Evolutionary conservation across 2,888 invertebrate species (phyloP), one percentile per base, ranked within the genome.

Genomic region (Aspidiotus destructor): DNA sequence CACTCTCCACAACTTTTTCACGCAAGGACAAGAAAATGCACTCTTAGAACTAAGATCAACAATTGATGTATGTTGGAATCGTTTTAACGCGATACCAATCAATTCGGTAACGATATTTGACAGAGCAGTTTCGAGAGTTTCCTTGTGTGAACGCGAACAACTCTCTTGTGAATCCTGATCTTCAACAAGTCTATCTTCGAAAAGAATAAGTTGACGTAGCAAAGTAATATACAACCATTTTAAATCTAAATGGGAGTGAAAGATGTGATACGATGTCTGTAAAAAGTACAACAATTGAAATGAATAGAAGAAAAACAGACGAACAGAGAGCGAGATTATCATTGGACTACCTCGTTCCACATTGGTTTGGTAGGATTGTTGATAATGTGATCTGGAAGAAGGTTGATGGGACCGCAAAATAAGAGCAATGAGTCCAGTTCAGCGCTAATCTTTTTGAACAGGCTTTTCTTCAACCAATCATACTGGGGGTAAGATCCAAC

Each of bases 1-100:
- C 73, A 83, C 76, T 0, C 82, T 74, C 84, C 85, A 85, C 53
- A 81, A 73, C 75, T 84, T 84, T 75, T 81, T 80, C 7, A 80
- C 76, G 72, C 85, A 85, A 13, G 79, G 79, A 70, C 85, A 85
- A 69, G 79, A 78, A 73, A 82, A 85, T 0, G 83, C 80, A 15
- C 79, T 79, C 62, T 75, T 78, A n/a, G 76, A 75, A 16, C 76
- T 73, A n/a, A 82, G 73, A 70, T 82, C 80, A 6, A 74, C 73
- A 6, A 77, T 73, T 42, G 78, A 75, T 55, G 78, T 77, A 77
- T 79, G 62, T 52, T 75, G 73, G 67, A 71, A 71, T 62, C 69
- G 54, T 57, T 69, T 69, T 10, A 69, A 41, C 5, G 69, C 62
- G 48, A 69, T 62, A 16, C 55, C 57, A 16, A 69, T 40, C 54